phyloP scores from a whole-genome alignment of 2,113 vertebrate species.

The Rhinoderma darwinii region DNA sequence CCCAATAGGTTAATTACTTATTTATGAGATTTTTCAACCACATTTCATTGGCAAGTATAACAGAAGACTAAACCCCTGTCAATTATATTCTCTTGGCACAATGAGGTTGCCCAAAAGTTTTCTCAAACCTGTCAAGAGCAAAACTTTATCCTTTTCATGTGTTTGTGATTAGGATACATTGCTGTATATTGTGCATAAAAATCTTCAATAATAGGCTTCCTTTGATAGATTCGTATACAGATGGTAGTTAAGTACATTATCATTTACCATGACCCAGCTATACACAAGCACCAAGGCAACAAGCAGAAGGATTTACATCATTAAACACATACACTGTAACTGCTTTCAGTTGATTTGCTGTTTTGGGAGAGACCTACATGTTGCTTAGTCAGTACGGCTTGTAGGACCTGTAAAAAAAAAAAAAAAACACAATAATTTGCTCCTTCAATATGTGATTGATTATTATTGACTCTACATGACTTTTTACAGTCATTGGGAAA shows the following conservation, averaged over 20 bases:
- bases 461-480: not conserved
- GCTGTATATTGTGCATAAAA: not conserved
- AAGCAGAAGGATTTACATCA: not conserved
- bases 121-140: not conserved
- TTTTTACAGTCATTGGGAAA: not conserved
- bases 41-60: not conserved
- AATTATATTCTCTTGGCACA: not conserved
- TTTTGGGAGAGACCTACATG: slow-evolving; percentile 13
- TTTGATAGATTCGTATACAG: not conserved
- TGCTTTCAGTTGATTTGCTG: not conserved
- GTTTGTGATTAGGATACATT: not conserved
- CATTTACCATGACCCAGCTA: not conserved
- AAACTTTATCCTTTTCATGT: not conserved
- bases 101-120: not conserved
- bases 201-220: not conserved
- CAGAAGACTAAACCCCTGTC: not conserved
- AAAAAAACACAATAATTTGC: not conserved
- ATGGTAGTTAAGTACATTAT: slow-evolving; percentile 8
- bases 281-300: slow-evolving; percentile 26
- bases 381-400: not conserved
- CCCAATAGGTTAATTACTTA: no score
- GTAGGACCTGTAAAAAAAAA: not conserved
- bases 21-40: not conserved
- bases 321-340: slow-evolving; percentile 22
- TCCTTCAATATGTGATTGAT: not conserved